Evolutionary conservation across 2,888 invertebrate species (phyloP), one percentile per base, ranked within the genome.

Genomic region (Drosophila ezoana): DNA sequence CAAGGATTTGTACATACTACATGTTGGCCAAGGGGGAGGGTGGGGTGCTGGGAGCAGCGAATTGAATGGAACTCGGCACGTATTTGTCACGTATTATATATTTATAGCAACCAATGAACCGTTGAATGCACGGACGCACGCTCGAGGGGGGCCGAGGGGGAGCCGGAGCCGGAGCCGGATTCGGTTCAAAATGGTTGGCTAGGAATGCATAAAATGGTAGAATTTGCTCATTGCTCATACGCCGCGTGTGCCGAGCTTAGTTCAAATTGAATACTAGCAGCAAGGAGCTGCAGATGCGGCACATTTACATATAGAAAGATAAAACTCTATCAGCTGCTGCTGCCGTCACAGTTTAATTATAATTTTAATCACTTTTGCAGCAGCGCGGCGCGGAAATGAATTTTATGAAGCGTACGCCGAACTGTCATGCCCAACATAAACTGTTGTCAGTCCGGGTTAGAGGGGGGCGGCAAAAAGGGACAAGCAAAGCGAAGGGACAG

Each of bases 51-150:
- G 53, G 48, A 49, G 72, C 56, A 51, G 60, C 62, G 77, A 79
- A 77, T 77, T 79, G 83, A 87, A 89, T 79, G 84, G 87, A 87
- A 84, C 89, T 84, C 89, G 85, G 85, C 85, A 85, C 85, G 85
- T 85, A 85, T 85, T 85, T 85, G 89, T 85, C 85, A 85, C 85
- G 85, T 85, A 85, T 85, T 85, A 89, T 84, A 85, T 85, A 85
- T 85, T 85, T 85, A 85, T 85, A 84, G 87, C 84, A 89, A 89
- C 84, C 85, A 85, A 89, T 85, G 89, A 89, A 89, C 79, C 83
- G 87, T 83, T 86, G 83, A 83, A 83, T 83, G 83, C 83, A 83
- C 80, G 83, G 70, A 83, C 69, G 48, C 35, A 49, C 41, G 35
- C 20, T 14, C 18, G 10, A 13, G 11, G 20, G 9, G 3, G 11